Evolutionary conservation across 2,888 invertebrate species (phyloP).

Genomic region (Aethes cnicana): DNA sequence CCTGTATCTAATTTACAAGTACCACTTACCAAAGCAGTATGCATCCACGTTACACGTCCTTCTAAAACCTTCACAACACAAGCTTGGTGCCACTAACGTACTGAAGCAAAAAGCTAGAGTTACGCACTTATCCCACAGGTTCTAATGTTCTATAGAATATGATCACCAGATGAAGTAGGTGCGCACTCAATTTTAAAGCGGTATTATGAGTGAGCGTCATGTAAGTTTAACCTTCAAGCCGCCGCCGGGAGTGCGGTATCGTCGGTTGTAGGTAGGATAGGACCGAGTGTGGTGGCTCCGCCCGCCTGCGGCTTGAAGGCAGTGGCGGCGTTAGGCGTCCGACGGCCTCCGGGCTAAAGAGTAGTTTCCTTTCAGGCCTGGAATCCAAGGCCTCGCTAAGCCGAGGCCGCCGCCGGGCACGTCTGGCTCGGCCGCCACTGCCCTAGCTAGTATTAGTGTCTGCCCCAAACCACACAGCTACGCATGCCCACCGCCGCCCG

Average conservation of each 20-base stretch:
- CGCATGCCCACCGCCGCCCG: slow-evolving; percentile 19
- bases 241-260: background rate
- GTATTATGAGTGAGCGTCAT: slow-evolving; percentile 11
- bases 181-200: slow-evolving; percentile 15
- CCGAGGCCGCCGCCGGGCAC: too few relatives aligned
- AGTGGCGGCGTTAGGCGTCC: slow-evolving; percentile 2
- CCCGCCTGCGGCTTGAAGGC: slow-evolving; percentile 20
- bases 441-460: too few relatives aligned
- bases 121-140: background rate
- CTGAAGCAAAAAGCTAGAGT: slow-evolving; percentile 17
- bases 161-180: slow-evolving; percentile 5
- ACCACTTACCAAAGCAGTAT: slow-evolving; percentile 11
- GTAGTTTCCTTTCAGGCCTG: too few relatives aligned
- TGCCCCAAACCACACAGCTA: slow-evolving; percentile 1
- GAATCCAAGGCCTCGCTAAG: too few relatives aligned
- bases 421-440: too few relatives aligned
- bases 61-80: slow-evolving; percentile 2
- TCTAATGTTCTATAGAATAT: background rate
- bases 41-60: background rate
- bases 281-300: background rate
- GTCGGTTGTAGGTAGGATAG: too few relatives aligned
- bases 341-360: too few relatives aligned
- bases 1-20: background rate
- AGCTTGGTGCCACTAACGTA: slow-evolving; percentile 18
- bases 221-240: slow-evolving; percentile 10